phyloP scores from a whole-genome alignment of 2,888 invertebrate genomes.

The Acrobasis repandana region DNA sequence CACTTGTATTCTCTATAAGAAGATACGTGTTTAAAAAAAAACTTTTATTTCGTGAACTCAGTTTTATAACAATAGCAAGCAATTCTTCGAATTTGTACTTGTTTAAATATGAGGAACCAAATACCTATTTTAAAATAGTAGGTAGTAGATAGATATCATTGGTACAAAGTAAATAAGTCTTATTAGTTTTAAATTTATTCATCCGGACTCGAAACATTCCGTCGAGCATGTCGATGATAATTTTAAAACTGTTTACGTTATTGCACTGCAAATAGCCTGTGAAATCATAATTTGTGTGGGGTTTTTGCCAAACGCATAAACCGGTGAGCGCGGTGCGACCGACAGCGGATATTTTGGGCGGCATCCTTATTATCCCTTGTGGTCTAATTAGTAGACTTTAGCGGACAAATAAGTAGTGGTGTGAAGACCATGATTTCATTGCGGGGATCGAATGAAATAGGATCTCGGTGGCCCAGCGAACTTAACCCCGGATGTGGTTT shows the following conservation, averaged over 20 bases:
- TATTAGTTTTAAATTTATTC: too few relatives aligned
- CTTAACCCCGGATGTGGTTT: too few relatives aligned
- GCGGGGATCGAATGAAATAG: too few relatives aligned
- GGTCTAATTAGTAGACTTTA: not conserved
- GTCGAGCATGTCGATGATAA: conserved; percentile 24
- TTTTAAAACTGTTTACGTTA: conserved; percentile 35
- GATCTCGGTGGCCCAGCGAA: too few relatives aligned
- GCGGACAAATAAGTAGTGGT: not conserved
- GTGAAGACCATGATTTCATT: too few relatives aligned
- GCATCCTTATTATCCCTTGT: conserved; percentile 12
- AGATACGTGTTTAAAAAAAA: too few relatives aligned
- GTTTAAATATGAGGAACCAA: not conserved
- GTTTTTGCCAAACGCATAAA: conserved; percentile 31
- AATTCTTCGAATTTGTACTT: not conserved
- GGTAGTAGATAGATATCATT: too few relatives aligned
- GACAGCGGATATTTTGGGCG: conserved; percentile 26
- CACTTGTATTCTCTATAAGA: too few relatives aligned
- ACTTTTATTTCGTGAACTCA: too few relatives aligned
- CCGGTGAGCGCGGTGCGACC: conserved; percentile 23
- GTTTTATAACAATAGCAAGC: not conserved
- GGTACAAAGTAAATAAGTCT: too few relatives aligned
- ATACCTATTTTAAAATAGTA: too few relatives aligned
- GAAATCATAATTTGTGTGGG: conserved; percentile 33
- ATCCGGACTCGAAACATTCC: conserved; percentile 1
- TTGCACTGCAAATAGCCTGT: conserved; percentile 33